Base-by-base conservation (phyloP, 2,888 invertebrate species). In the Drosophila lutescens region DNA sequence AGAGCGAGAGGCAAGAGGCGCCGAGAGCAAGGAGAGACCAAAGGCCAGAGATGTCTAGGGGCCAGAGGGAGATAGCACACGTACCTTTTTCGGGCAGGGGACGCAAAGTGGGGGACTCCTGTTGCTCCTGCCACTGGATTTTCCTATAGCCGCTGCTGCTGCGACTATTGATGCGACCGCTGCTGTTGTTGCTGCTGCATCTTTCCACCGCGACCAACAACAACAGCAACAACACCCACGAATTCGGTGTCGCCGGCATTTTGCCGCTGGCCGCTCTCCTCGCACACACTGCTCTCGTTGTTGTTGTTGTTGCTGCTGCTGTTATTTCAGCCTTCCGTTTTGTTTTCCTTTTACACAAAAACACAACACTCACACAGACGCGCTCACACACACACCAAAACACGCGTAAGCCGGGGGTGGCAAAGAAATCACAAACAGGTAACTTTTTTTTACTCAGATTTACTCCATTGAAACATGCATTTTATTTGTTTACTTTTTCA, bases 211-310 rank as follows among this genome's bases (percentile, higher is more conserved):
- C 62, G 56, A 69, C 67, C 54, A 47, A 73, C 65, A 77, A 59
- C 79, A 83, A 70, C 85, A 83, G 69, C 79, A 83, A 75, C 78
- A 80, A 76, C 73, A 80, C 43, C 65, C 65, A 70, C 65, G 70
- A 75, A 75, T 74, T 77, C 77, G 74, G 76, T 82, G 81, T 84
- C 80, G 80, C 82, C 83, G 80, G 85, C 80, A 86, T 86, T 78
- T 86, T 85, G 82, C 74, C 73, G 77, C 74, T 74, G 63, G 73
- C 78, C 77, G 30, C 54, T 66, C 71, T 67, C 63, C 65, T 49
- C 66, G 63, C 59, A 54, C 53, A 30, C 69, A 51, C 63, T 53
- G 15, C 20, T 60, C 40, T 26, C 58, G 23, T 36, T 62, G 46
- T 34, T 77, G 56, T 55, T 20, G 43, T 20, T 43, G 20, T 36